phyloP scores from a whole-genome alignment of 2,797 vertebrate genomes.

The Acanthis flammea region DNA sequence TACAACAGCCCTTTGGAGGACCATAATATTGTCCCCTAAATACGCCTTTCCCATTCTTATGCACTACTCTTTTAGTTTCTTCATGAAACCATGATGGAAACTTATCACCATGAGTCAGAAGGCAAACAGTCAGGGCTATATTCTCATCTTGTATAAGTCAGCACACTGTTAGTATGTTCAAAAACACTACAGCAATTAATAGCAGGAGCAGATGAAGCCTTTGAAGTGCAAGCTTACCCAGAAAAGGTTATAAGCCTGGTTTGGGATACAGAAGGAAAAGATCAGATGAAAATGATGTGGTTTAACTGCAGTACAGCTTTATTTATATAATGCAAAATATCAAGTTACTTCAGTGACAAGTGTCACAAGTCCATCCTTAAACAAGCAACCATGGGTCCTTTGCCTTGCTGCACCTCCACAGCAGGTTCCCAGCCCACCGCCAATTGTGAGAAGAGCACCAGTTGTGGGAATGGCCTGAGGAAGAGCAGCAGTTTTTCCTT shows the following conservation, averaged over 20 bases:
- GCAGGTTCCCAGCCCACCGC: background rate
- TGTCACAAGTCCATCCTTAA: background rate
- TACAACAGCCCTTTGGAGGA: background rate
- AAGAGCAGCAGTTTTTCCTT: background rate
- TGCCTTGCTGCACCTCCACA: background rate
- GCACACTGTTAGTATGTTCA: background rate
- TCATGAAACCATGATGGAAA: background rate
- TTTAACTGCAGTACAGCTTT: background rate
- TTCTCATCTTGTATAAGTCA: background rate
- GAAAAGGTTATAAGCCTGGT: background rate
- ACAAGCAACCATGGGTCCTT: background rate
- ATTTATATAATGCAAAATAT: background rate
- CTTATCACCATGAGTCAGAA: background rate
- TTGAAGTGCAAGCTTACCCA: background rate
- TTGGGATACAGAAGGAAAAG: background rate
- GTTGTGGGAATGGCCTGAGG: background rate
- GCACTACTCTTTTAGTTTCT: background rate
- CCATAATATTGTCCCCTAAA: background rate
- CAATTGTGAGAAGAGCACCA: background rate
- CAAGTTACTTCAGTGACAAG: background rate
- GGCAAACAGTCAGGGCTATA: background rate
- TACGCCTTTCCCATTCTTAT: background rate
- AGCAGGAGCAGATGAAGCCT: background rate
- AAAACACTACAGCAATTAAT: background rate
- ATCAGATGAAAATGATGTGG: background rate